These are phyloP conservation scores for Nasonovia ribisnigri DNA, from an alignment of 2,888 invertebrate genomes.

Conservation along the genomic window DNA sequence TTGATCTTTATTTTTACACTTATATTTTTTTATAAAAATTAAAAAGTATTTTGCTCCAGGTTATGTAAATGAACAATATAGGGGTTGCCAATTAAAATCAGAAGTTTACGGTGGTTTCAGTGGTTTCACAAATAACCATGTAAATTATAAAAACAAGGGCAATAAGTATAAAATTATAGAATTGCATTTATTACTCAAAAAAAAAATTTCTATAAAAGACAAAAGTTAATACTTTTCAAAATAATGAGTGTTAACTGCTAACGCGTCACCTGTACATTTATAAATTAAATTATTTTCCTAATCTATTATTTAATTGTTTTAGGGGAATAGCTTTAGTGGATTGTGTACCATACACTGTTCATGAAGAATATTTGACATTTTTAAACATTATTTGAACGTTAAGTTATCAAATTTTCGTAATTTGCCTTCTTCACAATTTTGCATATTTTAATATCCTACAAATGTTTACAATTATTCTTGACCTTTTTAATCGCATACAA, in stretches of 20 bases:
- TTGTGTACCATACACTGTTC: not conserved
- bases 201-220: not conserved
- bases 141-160: too few relatives aligned
- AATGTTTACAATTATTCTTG: constrained; percentile 40
- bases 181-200: not conserved
- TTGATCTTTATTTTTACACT: not conserved
- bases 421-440: not conserved
- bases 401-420: not conserved
- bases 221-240: not conserved
- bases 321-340: not conserved
- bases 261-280: not conserved
- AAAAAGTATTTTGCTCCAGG: too few relatives aligned
- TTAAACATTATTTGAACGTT: not conserved
- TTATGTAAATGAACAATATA: not conserved
- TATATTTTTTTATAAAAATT: too few relatives aligned
- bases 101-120: not conserved
- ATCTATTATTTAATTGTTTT: not conserved
- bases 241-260: not conserved
- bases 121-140: not conserved
- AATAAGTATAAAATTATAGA: not conserved
- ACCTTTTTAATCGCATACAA: constrained; percentile 21
- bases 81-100: not conserved
- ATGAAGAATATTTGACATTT: not conserved
- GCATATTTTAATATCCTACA: not conserved
- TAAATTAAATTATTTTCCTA: not conserved